phyloP scores from a whole-genome alignment of 2,113 vertebrate genomes.

The Bothrops jararaca region DNA sequence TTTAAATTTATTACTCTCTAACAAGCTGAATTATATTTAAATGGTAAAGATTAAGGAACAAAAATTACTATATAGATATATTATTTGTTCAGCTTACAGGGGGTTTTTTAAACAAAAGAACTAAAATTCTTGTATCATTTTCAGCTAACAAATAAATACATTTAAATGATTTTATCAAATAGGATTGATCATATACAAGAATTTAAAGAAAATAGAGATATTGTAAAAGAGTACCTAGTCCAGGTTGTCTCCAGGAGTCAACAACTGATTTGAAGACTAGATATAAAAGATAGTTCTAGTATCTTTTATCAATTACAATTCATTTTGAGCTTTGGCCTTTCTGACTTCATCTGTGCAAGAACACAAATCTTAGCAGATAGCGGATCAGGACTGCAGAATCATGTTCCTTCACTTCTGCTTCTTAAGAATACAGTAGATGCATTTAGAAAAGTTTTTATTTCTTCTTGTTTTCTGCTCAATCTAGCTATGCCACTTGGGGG shows the following conservation, averaged over 20 bases:
- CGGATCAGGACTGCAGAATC: not conserved
- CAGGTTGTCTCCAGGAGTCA: not conserved
- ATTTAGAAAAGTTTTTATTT: not conserved
- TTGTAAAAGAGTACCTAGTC: not conserved
- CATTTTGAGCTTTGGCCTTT: not conserved
- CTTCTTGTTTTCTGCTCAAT: not conserved
- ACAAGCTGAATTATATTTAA: not conserved
- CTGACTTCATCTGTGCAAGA: not conserved
- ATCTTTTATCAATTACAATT: not conserved
- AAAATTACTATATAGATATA: not conserved
- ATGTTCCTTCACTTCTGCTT: not conserved
- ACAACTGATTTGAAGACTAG: not conserved
- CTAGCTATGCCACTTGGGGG: not conserved
- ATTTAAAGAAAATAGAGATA: not conserved
- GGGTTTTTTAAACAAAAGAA: not conserved
- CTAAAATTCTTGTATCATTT: not conserved
- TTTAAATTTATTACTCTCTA: not conserved
- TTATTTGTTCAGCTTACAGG: not conserved
- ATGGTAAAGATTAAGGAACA: not conserved
- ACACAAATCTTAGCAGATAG: not conserved
- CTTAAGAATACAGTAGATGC: not conserved
- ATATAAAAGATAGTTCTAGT: not conserved
- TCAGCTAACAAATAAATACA: not conserved
- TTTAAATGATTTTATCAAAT: not conserved
- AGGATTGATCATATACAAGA: not conserved